These are phyloP conservation scores for Archilochus colubris DNA, from an alignment of 2,113 vertebrate species.

Conservation along the genomic window DNA sequence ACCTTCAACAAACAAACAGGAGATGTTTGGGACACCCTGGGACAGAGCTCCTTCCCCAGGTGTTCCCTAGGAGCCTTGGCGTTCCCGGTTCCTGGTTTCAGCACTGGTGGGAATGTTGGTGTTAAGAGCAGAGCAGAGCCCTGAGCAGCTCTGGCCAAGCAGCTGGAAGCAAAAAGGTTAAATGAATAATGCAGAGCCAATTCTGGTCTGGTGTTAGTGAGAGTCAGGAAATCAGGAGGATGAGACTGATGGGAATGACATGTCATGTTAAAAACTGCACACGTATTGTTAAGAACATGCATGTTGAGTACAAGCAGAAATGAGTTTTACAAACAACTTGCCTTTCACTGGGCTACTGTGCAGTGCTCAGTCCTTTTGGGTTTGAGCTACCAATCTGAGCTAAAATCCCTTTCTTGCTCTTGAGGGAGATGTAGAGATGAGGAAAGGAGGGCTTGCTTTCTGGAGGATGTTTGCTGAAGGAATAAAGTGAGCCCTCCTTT, in stretches of 20 bases:
- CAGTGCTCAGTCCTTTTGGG: not conserved
- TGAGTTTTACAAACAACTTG: not conserved
- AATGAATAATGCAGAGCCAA: not conserved
- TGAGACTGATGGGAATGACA: not conserved
- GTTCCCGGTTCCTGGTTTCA: not conserved
- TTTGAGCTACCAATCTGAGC: not conserved
- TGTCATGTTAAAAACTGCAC: rapidly evolving
- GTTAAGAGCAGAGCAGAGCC: not conserved
- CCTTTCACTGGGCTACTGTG: not conserved
- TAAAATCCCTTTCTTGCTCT: not conserved
- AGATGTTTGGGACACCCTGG: not conserved
- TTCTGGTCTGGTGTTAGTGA: not conserved
- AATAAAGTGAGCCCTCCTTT: not conserved
- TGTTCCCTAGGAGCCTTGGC: not conserved
- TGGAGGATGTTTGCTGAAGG: rapidly evolving
- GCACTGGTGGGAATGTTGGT: not conserved
- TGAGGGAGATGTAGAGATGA: rapidly evolving
- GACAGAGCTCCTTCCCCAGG: rapidly evolving
- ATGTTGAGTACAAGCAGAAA: not conserved
- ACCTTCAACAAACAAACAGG: conserved; percentile 73
- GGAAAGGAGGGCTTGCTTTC: not conserved
- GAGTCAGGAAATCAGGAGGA: not conserved
- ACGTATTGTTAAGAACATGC: not conserved
- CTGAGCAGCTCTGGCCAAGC: not conserved
- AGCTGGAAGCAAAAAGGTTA: not conserved